Base-by-base conservation (phyloP, 2,113 vertebrate species). In the Gymnarchus niloticus region DNA sequence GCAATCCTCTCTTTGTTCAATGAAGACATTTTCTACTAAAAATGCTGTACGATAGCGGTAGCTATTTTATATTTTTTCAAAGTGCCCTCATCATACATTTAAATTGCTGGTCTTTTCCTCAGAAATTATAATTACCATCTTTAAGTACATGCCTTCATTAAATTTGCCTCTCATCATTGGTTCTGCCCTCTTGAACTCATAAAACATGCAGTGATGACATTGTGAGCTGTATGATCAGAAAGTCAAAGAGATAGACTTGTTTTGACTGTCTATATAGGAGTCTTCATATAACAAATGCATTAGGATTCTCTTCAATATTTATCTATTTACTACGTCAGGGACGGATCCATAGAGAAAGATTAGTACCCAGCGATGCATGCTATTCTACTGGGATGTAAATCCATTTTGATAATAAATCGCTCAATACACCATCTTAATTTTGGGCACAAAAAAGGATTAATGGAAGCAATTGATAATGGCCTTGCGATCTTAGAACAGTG, bases 281-380 rank as follows among this genome's bases (percentile, higher is more conserved):
- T 92, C 87, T 89, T 88, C 56, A 91, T 87, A 91, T 94, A 94
- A 94, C 94, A 91, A 93, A 93, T 92, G 89, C 92, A 94, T 95
- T 93, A 94, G 93, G 93, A 94, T 94, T 93, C 93, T 93, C 92
- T 94, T 95, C 93, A 94, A 94, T 95, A 94, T 95, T 94, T 95
- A 95, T 95, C 91, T 92, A 91, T 91, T 90, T 88, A 84, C 89
- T 90, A 88, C 93, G 88, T 87, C 73, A 83, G 85, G 87, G 88
- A 87, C 83, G 84, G 87, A 90, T 90, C 88, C 87, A 89, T 88
- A 87, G 84, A 89, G 84, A 85, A 83, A 57, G 85, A 86, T 78
- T 59, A 65, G 88, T 85, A 86, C 12, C 82, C 28, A 56, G 86
- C 41, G 52, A 83, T 46, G 41, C 28, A 54, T 56, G 48, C 23